Base-by-base conservation (phyloP, 1,140 invertebrate genomes). In the Aphidius gifuensis region DNA sequence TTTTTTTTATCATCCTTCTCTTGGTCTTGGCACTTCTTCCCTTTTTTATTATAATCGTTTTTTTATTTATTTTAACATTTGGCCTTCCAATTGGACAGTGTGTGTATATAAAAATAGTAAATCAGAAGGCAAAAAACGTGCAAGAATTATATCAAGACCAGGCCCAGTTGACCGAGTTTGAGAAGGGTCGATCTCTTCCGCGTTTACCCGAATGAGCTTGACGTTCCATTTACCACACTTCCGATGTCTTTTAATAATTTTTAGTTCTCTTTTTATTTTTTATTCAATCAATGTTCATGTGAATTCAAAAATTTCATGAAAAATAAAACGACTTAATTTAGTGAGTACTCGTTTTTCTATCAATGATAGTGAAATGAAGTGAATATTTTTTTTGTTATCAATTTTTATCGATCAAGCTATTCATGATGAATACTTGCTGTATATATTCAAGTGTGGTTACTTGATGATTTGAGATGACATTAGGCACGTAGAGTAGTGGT, bases 81-180 rank as follows among this genome's bases (percentile, higher is more conserved):
- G 4, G 39, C 40, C 44, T 48, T 9, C 32, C 57, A 40, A 56
- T 51, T 44, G 62, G 51, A 54, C 54, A 55, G 50, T 23, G 51
- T 43, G 16, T 55, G 16, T 44, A 44, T 51, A 49, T 51, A 54
- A 53, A 60, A 59, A 55, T 54, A 51, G 60, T 45, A 54, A 60
- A 58, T 59, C 53, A 58, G 58, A 53, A 58, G 53, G 60, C 50
- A 53, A 54, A 7, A 44, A 11, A 44, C 7, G 40, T 23, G 53
- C 54, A 57, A 61, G 60, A 50, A 55, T 32, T 32, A 32, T 32
- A 4, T 50, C 44, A 55, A 45, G 60, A 40, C 46, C 45, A 6
- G 44, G n/a, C 58, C 48, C 47, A 51, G 62, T 59, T 64, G 62
- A 64, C 58, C 58, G 58, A 64, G 63, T 60, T 64, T 64, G 63